A percentile compares a stretch with the other conserved stretches of the same genome.
Conservation (phyloP, 1,140 invertebrate species). For the Drosophila teissieri region DNA sequence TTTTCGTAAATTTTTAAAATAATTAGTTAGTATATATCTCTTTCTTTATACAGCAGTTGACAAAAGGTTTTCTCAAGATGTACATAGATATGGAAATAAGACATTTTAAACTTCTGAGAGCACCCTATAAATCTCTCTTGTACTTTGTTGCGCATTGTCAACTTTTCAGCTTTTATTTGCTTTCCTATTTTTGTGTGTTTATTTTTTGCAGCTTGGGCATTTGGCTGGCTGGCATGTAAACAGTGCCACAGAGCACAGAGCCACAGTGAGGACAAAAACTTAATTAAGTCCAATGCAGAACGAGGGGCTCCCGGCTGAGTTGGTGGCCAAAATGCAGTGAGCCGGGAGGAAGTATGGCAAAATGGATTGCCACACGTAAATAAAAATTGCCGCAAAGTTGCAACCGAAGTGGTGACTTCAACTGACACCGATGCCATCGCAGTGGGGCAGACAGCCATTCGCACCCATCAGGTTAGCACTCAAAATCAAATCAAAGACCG, state of each 20-base stretch:
- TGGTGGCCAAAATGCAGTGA: constrained; percentile 28
- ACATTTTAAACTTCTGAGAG: background rate
- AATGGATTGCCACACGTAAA: constrained; percentile 26
- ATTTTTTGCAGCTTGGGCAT: constrained; percentile 25
- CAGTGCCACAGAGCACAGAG: constrained; percentile 31
- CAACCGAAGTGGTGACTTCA: constrained; percentile 35
- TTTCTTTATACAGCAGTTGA: no score
- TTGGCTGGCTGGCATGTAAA: constrained; percentile 50
- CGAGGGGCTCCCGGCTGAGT: background rate
- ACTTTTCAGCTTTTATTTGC: constrained; percentile 27
- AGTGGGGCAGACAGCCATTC: background rate
- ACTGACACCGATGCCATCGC: constrained; percentile 6
- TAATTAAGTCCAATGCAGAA: constrained; percentile 62
- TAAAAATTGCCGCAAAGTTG: constrained; percentile 34
- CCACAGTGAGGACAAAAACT: constrained; percentile 45
- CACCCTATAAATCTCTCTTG: background rate
- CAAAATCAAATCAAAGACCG: constrained; percentile 68
- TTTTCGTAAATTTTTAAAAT: no score
- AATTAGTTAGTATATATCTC: no score
- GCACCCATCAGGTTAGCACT: constrained; percentile 48
- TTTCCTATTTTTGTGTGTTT: constrained; percentile 41
- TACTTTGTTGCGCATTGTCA: constrained; percentile 14
- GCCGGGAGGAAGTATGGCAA: constrained; percentile 14
- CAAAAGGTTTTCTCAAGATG: no score
- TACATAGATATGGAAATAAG: no score